Percentiles rank a stretch among this genome's conserved stretches.
Conservation (phyloP, 2,888 invertebrate species). For the Xiphydria camelus region DNA sequence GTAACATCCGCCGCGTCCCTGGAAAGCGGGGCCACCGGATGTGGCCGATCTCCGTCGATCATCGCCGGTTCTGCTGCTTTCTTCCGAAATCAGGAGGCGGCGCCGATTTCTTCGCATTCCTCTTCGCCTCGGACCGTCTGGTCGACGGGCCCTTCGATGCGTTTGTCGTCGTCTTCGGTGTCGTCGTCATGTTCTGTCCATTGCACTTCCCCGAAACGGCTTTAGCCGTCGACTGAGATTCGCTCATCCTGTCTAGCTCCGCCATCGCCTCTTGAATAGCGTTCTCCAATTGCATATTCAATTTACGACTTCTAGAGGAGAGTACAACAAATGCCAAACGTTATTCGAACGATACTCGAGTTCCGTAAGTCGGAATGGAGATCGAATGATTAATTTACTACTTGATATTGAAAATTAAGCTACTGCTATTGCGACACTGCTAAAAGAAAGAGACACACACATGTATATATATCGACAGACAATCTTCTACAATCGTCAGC, state of each 20-base stretch:
- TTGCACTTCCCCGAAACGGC: constrained; percentile 14
- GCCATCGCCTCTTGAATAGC: constrained; percentile 93
- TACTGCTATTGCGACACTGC: too few relatives aligned
- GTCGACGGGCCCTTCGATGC: too few relatives aligned
- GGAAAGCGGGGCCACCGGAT: too few relatives aligned
- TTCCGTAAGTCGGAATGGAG: too few relatives aligned
- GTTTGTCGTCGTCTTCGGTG: constrained; percentile 1
- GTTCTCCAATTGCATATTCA: constrained; percentile 86
- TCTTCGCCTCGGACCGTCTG: constrained; percentile 32
- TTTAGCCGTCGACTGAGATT: constrained; percentile 36
- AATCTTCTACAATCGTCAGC: too few relatives aligned
- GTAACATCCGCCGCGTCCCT: neutral
- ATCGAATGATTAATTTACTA: too few relatives aligned
- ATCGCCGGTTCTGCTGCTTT: constrained; percentile 3
- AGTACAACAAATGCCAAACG: constrained; percentile 27
- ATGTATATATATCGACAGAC: neutral
- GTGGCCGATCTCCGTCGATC: constrained; percentile 4
- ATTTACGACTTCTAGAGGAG: constrained; percentile 83
- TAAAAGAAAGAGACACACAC: neutral
- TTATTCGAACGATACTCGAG: constrained; percentile 21
- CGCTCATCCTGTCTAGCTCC: constrained; percentile 76
- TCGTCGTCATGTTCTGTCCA: constrained; percentile 8
- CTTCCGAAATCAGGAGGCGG: too few relatives aligned
- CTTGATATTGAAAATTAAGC: too few relatives aligned
- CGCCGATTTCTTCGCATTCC: constrained; percentile 36